These are phyloP conservation scores for Odontamblyopus rebecca DNA, from an alignment of 2,797 vertebrate genomes.

Conservation along the genomic window DNA sequence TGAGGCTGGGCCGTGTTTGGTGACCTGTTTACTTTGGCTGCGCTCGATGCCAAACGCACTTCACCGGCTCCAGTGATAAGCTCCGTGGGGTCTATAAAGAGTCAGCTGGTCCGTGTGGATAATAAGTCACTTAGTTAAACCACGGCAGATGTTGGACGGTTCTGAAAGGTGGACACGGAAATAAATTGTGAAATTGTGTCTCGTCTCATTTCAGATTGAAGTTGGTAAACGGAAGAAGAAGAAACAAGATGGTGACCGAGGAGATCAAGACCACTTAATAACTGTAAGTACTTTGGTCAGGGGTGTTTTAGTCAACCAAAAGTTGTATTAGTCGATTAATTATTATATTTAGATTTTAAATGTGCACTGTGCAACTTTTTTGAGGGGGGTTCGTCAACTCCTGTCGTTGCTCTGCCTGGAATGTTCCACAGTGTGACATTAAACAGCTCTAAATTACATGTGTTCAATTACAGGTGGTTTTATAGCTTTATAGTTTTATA, in stretches of 20 bases:
- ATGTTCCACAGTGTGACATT: too few relatives aligned
- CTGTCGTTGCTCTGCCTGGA: too few relatives aligned
- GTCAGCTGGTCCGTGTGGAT: conserved; percentile 31
- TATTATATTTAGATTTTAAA: too few relatives aligned
- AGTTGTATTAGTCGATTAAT: too few relatives aligned
- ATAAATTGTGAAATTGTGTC: not conserved
- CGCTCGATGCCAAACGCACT: conserved; percentile 33
- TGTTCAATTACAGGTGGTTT: too few relatives aligned
- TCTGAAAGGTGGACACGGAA: conserved; percentile 3
- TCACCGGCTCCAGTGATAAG: conserved; percentile 38
- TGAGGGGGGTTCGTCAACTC: too few relatives aligned
- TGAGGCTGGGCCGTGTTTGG: conserved; percentile 12
- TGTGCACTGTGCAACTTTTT: too few relatives aligned
- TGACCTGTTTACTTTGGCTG: conserved; percentile 35
- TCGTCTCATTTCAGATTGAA: not conserved
- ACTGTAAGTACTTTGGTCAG: not conserved
- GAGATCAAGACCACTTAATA: not conserved
- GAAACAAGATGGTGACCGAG: not conserved
- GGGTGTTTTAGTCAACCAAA: too few relatives aligned
- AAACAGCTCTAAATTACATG: too few relatives aligned
- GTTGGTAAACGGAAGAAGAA: too few relatives aligned
- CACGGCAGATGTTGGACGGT: not conserved
- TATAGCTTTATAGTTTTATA: too few relatives aligned
- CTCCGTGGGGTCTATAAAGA: conserved; percentile 33
- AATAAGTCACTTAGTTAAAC: conserved; percentile 6